Evolutionary conservation across 2,888 invertebrate genomes (phyloP), one percentile per base, ranked within the genome.

Genomic region (Lasioglossum marginatum): DNA sequence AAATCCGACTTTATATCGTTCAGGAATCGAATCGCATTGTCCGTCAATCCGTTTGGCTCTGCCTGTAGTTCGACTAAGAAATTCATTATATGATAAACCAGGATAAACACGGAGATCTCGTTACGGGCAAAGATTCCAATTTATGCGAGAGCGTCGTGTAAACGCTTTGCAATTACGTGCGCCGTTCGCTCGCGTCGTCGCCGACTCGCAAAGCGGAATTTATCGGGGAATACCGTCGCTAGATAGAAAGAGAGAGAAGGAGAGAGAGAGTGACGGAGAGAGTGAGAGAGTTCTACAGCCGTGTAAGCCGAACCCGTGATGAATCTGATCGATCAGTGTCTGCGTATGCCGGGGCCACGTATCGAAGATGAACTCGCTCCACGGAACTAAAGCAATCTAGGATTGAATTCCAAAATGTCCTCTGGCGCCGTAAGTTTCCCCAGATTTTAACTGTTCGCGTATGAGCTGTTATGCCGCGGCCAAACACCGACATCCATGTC

Each of bases 381-480:
- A 74, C 71, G 85, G 81, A 83, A 89, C 88, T 90, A 88, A 89
- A 87, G 88, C 89, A 83, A 89, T 89, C 85, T 86, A 77, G 83
- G 85, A 83, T 76, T 81, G 83, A 72, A 89, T 90, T 90, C 83
- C 83, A 70, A 79, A 87, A 82, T 79, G 82, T 76, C 72, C 86
- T 75, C 78, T 60, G 73, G 71, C 78, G 52, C 60, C 75, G 89
- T 73, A 79, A 84, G 82, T 90, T 82, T 63, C 70, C 31, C 48
- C 79, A 77, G 85, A 83, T 81, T 89, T 89, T 72, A 73, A 68
- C 83, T 76, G 75, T 70, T 72, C 27, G 40, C 73, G 43, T n/a
- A 14, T 34, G 5, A 52, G 23, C 37, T 70, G 63, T 40, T 75
- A 63, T 37, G 23, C 27, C 23, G 23, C n/a, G n/a, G 23, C 57